Base-by-base conservation (phyloP, 1,140 invertebrate genomes). In the Galleria mellonella region DNA sequence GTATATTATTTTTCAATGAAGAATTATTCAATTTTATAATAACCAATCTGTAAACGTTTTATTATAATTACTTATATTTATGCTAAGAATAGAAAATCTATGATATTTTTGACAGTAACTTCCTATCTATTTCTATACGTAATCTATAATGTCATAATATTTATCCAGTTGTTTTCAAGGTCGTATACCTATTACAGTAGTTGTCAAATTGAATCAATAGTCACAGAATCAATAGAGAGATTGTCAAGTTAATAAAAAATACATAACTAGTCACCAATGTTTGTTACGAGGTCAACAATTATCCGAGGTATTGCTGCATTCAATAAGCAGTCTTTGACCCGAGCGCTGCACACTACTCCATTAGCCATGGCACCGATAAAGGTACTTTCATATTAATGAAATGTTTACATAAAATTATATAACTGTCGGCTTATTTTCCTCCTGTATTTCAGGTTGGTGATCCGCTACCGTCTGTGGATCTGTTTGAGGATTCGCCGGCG, bases 401-500 rank as follows among this genome's bases (percentile, higher is more conserved):
- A 13, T 38, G 49, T 51, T 13, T 41, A 32, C 49, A 30, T 56
- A 17, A 48, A 58, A 66, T 72, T 72, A 73, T 43, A 61, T 74
- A 72, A 72, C 48, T 61, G 14, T 43, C 38, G 43, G 54, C 41
- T 42, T 53, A 47, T 53, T 36, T 47, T 10, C 7, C 54, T 38
- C 35, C 23, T 35, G 44, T 14, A 45, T 84, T 87, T 49, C 51
- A 97, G 95, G 91, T 94, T 76, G 96, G 96, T 65, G 94, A 97
- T 64, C 89, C 89, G 58, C 55, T 98, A 51, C 97, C 97, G 6
- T 87, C 86, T 31, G 89, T 94, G 17, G 93, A 95, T 63, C 83
- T 98, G 3, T 96, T 90, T 60, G 95, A 98, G 87, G 91, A 94
- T 69, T 91, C 91, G 1, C 96, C 96, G 2, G 90, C 91, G 1